Percentiles rank a stretch among this genome's conserved stretches.
phyloP scores from a whole-genome alignment of 2,888 invertebrate species.

The Drosophila macrospina region DNA sequence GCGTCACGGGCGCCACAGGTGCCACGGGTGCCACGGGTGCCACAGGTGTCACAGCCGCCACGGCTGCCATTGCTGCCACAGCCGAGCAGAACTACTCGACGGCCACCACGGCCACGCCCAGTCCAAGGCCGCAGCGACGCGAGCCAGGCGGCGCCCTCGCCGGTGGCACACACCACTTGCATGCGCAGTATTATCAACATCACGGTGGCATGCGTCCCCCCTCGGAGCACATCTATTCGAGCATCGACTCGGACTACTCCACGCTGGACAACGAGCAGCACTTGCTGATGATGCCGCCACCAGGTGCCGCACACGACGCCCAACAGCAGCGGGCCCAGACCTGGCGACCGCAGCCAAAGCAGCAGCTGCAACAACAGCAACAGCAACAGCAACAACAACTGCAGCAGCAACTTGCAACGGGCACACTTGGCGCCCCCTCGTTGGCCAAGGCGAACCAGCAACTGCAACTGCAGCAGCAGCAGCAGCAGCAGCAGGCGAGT shows the following conservation, averaged over 20 bases:
- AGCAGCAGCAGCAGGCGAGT: constrained; percentile 58
- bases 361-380: constrained; percentile 67
- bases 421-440: constrained; percentile 62
- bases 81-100: constrained; percentile 4
- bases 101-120: constrained; percentile 87
- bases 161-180: constrained; percentile 78
- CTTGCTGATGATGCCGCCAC: constrained; percentile 83
- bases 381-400: constrained; percentile 52
- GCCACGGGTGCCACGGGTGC: constrained; percentile 86
- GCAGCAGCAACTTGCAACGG: constrained; percentile 48
- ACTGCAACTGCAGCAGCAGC: constrained; percentile 53
- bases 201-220: constrained; percentile 87
- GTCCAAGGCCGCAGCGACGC: constrained; percentile 86
- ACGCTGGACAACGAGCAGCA: constrained; percentile 85
- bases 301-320: constrained; percentile 34
- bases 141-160: constrained; percentile 78
- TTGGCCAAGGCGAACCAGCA: constrained; percentile 36
- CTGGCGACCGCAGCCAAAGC: constrained; percentile 86
- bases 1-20: constrained; percentile 33
- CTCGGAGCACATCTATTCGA: constrained; percentile 95
- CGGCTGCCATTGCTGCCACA: constrained; percentile 86
- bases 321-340: constrained; percentile 81
- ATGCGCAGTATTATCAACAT: constrained; percentile 83
- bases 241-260: constrained; percentile 93
- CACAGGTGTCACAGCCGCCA: constrained; percentile 61